Conservation (phyloP, 1,140 invertebrate genomes). For the Zophobas morio region DNA sequence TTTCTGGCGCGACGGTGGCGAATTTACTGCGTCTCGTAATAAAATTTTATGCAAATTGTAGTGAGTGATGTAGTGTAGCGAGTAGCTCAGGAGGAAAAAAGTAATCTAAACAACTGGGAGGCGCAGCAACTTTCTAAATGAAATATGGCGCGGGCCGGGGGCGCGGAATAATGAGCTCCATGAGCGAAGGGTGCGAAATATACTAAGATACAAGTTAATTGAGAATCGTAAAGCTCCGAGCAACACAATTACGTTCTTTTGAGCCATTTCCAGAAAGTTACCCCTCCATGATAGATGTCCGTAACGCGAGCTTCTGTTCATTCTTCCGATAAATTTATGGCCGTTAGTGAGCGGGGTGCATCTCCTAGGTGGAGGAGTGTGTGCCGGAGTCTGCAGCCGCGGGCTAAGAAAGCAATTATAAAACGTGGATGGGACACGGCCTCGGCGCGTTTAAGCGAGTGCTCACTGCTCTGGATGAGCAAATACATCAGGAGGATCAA, state of each 20-base stretch:
- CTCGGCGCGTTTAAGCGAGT: conserved; percentile 49
- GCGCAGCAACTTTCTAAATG: conserved; percentile 32
- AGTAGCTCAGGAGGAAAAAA: conserved; percentile 21
- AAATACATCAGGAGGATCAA: conserved; percentile 64
- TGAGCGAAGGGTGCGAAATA: conserved; percentile 54
- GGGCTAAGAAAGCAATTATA: conserved; percentile 63
- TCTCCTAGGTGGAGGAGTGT: conserved; percentile 27
- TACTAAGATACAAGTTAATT: conserved; percentile 56
- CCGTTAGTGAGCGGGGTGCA: conserved; percentile 30
- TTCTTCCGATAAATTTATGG: conserved; percentile 55
- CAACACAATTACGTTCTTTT: conserved; percentile 58
- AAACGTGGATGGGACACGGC: conserved; percentile 57
- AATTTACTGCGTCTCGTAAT: conserved; percentile 10
- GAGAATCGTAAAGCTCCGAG: conserved; percentile 53
- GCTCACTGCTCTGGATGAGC: conserved; percentile 57
- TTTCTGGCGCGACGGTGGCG: background rate
- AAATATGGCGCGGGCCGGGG: conserved; percentile 35
- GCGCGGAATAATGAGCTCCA: conserved; percentile 52
- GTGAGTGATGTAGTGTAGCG: conserved; percentile 21
- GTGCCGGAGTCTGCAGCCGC: conserved; percentile 47
- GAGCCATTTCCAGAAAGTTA: conserved; percentile 54
- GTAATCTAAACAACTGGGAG: conserved; percentile 29
- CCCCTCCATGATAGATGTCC: conserved; percentile 52
- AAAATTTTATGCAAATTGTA: conserved; percentile 36
- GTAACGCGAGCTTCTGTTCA: conserved; percentile 51